These are phyloP conservation scores for Philereme vetulata DNA, from an alignment of 2,888 invertebrate genomes.

Conservation along the genomic window DNA sequence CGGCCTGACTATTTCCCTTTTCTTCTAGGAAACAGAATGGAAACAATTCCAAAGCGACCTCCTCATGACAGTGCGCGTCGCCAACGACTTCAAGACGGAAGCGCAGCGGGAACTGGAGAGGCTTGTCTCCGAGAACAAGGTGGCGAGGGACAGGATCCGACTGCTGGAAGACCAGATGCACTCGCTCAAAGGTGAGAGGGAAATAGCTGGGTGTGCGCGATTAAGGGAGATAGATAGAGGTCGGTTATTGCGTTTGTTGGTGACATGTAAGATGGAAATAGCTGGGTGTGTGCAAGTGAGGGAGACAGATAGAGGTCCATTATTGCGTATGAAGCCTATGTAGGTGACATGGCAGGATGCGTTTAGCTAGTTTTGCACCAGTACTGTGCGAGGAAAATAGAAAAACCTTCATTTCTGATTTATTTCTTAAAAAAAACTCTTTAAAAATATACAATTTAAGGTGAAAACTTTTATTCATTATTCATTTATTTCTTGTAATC, in stretches of 20 bases:
- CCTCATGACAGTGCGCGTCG: constrained; percentile 95
- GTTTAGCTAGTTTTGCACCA: too few species aligned
- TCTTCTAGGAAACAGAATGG: constrained; percentile 91
- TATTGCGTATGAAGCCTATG: constrained; percentile 22
- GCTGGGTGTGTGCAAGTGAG: neutral
- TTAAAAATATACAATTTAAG: too few species aligned
- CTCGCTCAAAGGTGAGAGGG: constrained; percentile 87
- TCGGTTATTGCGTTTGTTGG: constrained; percentile 23
- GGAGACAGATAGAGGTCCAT: constrained; percentile 15
- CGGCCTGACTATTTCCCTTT: too few species aligned
- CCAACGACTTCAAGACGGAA: constrained; percentile 98
- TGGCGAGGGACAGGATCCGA: constrained; percentile 90
- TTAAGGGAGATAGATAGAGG: constrained; percentile 17
- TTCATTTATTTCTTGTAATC: too few species aligned
- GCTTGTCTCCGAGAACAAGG: constrained; percentile 92
- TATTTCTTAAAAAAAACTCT: too few species aligned
- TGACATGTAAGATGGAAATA: constrained; percentile 70
- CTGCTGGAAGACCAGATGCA: constrained; percentile 91
- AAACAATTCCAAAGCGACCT: constrained; percentile 97
- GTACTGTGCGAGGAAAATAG: too few species aligned
- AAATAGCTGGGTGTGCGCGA: neutral
- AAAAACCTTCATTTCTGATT: too few species aligned
- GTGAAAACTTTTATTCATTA: too few species aligned
- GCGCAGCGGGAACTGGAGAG: constrained; percentile 92
- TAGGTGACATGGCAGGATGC: neutral